phyloP scores from a whole-genome alignment of 2,113 vertebrate species.

The Hirundichthys speculiger region DNA sequence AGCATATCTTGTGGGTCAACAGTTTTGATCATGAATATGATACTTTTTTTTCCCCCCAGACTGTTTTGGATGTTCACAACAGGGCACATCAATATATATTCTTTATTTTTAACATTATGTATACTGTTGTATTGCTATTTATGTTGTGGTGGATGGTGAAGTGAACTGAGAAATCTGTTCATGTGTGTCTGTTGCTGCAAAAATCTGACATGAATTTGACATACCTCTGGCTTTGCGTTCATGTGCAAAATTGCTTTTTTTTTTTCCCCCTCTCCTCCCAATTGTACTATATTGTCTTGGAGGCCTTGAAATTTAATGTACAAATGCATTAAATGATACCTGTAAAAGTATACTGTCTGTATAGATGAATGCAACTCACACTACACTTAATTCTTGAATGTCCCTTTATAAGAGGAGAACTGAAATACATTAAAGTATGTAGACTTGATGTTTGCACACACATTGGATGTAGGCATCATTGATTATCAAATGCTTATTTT shows the following conservation, averaged over 20 bases:
- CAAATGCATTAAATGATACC: constrained; percentile 30
- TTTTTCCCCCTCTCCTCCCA: constrained; percentile 13
- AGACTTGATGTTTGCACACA: constrained; percentile 28
- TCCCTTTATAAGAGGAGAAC: constrained; percentile 35
- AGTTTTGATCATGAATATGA: constrained; percentile 28
- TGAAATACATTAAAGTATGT: constrained; percentile 28
- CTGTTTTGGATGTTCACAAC: constrained; percentile 24
- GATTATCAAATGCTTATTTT: constrained; percentile 38
- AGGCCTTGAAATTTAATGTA: constrained; percentile 63
- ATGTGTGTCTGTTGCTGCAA: constrained; percentile 35
- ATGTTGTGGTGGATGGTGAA: constrained; percentile 35
- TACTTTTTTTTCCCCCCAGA: constrained; percentile 15
- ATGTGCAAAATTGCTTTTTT: constrained; percentile 45
- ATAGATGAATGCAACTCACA: constrained; percentile 24
- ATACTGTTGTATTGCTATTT: constrained; percentile 43
- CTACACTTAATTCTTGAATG: constrained; percentile 48
- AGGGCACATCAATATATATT: constrained; percentile 36
- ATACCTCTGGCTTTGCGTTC: constrained; percentile 59
- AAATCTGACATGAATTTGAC: constrained; percentile 38
- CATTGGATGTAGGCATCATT: constrained; percentile 39
- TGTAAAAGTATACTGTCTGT: constrained; percentile 38
- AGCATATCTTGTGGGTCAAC: constrained; percentile 18
- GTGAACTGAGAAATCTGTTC: constrained; percentile 14
- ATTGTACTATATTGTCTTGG: constrained; percentile 42
- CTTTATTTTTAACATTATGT: neutral